A percentile compares a stretch with the other conserved stretches of the same genome.
Evolutionary conservation across 2,113 vertebrate species (phyloP).

Genomic region (Lycaon pictus): DNA sequence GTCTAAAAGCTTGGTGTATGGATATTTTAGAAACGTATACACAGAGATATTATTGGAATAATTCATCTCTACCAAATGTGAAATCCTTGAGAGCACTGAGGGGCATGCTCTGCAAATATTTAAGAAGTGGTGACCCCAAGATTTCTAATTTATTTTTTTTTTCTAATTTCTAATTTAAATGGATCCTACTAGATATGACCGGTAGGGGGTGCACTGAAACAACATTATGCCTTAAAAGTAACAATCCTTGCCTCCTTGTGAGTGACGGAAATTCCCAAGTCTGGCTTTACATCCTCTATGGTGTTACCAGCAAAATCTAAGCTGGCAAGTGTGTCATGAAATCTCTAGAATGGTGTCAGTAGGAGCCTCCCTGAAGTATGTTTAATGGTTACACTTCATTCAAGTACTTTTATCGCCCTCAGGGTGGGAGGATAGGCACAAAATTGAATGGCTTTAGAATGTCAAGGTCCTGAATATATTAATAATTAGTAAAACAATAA

Average conservation of each 20-base stretch:
- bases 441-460: not conserved
- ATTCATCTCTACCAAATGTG: not conserved
- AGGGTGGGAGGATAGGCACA: not conserved
- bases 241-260: not conserved
- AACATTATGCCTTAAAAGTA: not conserved
- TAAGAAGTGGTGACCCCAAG: not conserved
- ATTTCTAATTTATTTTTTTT: not conserved
- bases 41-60: not conserved
- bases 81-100: not conserved
- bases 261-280: not conserved
- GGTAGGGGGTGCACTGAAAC: slow-evolving; percentile 64
- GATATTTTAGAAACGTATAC: not conserved
- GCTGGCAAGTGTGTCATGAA: not conserved
- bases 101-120: not conserved
- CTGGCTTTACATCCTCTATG: not conserved
- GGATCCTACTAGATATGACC: not conserved
- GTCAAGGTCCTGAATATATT: not conserved
- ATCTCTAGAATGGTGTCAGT: not conserved
- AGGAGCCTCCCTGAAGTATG: not conserved
- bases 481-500: not conserved
- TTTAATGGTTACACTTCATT: not conserved
- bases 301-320: not conserved
- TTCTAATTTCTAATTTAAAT: not conserved
- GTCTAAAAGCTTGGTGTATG: not conserved
- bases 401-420: not conserved